phyloP scores from a whole-genome alignment of 2,113 vertebrate species.

The Sprattus sprattus region DNA sequence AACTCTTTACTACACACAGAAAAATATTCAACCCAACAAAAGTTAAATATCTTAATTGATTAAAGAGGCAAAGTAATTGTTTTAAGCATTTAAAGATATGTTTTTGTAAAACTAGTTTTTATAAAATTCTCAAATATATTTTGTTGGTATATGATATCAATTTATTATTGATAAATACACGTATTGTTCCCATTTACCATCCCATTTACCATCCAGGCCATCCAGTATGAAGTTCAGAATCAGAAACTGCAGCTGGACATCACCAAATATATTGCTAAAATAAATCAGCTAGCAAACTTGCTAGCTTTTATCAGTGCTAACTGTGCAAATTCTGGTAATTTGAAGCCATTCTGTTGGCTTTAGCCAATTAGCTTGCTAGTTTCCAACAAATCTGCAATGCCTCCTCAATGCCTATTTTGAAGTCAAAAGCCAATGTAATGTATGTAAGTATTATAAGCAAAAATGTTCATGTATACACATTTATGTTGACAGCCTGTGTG shows the following conservation, averaged over 20 bases:
- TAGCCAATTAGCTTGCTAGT: too few species aligned
- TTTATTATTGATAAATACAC: neutral
- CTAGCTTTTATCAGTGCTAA: too few species aligned
- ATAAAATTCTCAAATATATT: too few species aligned
- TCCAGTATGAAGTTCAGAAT: neutral
- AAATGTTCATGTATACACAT: too few species aligned
- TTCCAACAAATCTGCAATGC: too few species aligned
- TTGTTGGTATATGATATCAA: too few species aligned
- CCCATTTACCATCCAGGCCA: too few species aligned
- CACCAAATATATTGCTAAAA: neutral
- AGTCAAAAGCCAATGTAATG: neutral
- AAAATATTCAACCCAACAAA: neutral
- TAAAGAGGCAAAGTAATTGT: neutral
- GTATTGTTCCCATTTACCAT: neutral
- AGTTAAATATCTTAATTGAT: neutral
- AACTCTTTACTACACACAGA: constrained; percentile 85
- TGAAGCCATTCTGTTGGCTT: too few species aligned
- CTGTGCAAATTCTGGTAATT: too few species aligned
- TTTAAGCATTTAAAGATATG: neutral
- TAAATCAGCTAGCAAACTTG: neutral
- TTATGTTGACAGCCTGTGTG: too few species aligned
- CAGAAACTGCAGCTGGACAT: neutral
- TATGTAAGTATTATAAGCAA: too few species aligned
- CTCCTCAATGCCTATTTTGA: neutral
- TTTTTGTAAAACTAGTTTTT: too few species aligned